Conservation (phyloP, 1,140 invertebrate genomes). For the Bombus pascuorum region DNA sequence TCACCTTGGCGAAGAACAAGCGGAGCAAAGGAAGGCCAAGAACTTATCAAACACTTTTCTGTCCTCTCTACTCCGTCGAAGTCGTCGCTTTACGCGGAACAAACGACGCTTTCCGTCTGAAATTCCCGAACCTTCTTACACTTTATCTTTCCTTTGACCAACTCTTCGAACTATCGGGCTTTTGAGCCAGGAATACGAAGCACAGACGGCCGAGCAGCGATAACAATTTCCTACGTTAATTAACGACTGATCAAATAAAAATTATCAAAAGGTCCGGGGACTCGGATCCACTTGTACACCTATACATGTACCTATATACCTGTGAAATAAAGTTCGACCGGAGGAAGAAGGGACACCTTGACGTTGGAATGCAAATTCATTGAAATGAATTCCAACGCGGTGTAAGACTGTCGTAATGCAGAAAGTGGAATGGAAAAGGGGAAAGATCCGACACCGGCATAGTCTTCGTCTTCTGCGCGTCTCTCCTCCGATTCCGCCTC, state of each 20-base stretch:
- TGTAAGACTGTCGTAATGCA: constrained; percentile 72
- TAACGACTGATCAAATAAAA: constrained; percentile 66
- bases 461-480: neutral
- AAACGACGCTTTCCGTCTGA: constrained; percentile 12
- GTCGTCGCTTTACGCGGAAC: neutral
- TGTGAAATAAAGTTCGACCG: neutral
- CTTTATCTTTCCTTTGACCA: constrained; percentile 3
- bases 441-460: constrained; percentile 15
- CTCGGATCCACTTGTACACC: neutral
- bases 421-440: constrained; percentile 20
- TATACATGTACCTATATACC: neutral
- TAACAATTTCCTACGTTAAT: constrained; percentile 61
- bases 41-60: constrained; percentile 60
- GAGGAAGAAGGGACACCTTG: no score
- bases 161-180: neutral
- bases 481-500: neutral
- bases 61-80: constrained; percentile 14
- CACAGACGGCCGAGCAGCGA: neutral
- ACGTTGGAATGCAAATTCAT: constrained; percentile 74
- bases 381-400: constrained; percentile 73
- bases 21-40: neutral
- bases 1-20: neutral
- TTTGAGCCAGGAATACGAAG: no score
- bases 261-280: constrained; percentile 52
- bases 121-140: neutral